Conservation (phyloP, 2,797 vertebrate species). For the Fringilla coelebs region DNA sequence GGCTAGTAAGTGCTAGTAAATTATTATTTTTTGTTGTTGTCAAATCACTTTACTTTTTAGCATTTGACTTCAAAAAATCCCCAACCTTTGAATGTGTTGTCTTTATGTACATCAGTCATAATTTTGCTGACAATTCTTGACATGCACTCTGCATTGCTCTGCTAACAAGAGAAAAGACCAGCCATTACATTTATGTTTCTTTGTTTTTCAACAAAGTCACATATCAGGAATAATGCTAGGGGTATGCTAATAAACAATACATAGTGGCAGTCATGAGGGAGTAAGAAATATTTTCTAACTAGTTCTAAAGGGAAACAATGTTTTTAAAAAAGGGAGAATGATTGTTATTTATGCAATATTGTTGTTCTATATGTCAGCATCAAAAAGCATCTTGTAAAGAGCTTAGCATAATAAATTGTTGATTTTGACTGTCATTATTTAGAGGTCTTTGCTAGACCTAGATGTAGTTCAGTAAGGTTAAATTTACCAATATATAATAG, state of each 20-base stretch:
- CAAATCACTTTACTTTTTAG: conserved; percentile 67
- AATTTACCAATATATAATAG: conserved; percentile 12
- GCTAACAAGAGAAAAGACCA: conserved; percentile 79
- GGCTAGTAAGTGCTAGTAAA: conserved; percentile 60
- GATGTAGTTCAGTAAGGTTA: conserved; percentile 36
- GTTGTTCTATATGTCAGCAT: conserved; percentile 73
- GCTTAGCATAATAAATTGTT: conserved; percentile 70
- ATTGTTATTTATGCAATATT: conserved; percentile 75
- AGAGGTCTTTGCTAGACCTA: conserved; percentile 59
- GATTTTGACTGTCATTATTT: conserved; percentile 65
- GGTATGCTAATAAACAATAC: conserved; percentile 81
- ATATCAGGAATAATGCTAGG: conserved; percentile 76
- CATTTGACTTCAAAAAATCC: conserved; percentile 47
- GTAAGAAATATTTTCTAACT: conserved; percentile 84
- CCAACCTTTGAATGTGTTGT: conserved; percentile 17
- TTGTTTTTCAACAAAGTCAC: conserved; percentile 80
- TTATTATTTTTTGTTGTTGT: conserved; percentile 64
- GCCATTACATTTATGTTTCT: conserved; percentile 79
- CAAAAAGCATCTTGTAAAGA: conserved; percentile 72
- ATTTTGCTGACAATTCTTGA: conserved; percentile 71
- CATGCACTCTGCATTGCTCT: conserved; percentile 65
- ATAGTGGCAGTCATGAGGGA: conserved; percentile 77
- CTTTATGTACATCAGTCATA: conserved; percentile 73
- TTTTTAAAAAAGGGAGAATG: conserved; percentile 49
- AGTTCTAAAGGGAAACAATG: conserved; percentile 82